Evolutionary conservation across 2,888 invertebrate genomes (phyloP).

Genomic region (Erpobdella octoculata): DNA sequence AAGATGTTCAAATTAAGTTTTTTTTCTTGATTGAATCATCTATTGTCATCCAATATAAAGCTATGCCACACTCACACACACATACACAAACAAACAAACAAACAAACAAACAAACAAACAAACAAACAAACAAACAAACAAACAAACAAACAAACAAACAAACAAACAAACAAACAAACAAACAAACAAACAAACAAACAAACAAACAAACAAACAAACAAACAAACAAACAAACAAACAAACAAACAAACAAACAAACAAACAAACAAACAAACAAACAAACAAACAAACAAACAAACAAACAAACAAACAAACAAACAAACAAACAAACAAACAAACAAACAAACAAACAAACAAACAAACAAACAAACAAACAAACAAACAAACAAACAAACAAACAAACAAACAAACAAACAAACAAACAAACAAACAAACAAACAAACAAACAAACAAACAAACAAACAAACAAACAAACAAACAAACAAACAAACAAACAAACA

Average conservation of each 20-base stretch:
- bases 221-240: not conserved
- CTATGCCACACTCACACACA: too few species aligned
- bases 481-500: too few species aligned
- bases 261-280: not conserved
- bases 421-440: too few species aligned
- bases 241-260: not conserved
- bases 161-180: not conserved
- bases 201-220: not conserved
- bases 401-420: too few species aligned
- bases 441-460: too few species aligned
- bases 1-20: too few species aligned
- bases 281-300: not conserved
- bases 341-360: not conserved
- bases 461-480: too few species aligned
- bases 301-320: not conserved
- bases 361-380: slow-evolving; percentile 1
- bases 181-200: not conserved
- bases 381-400: not conserved
- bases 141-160: not conserved
- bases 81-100: too few species aligned
- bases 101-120: not conserved
- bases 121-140: not conserved
- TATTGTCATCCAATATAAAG: too few species aligned
- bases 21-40: too few species aligned
- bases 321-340: not conserved